Base-by-base conservation (phyloP, 2,888 invertebrate genomes). In the Drosophila melanocephala region DNA sequence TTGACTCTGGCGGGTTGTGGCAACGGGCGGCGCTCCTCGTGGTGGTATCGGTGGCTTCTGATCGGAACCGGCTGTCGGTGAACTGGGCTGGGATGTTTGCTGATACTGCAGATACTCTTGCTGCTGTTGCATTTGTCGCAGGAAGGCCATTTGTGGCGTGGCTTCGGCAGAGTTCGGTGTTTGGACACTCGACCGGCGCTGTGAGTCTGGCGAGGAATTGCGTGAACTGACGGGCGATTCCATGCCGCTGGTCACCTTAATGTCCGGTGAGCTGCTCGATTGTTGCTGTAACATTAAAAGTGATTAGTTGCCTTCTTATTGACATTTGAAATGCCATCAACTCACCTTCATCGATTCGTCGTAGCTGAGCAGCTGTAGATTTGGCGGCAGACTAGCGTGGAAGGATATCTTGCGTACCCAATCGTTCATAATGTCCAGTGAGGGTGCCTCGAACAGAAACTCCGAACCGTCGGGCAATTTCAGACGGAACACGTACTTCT, bases 401-500 rank as follows among this genome's bases (percentile, higher is more conserved):
- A 98, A 99, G 64, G 96, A 95, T 82, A 99, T 96, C 94, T 98
- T 98, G 91, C 96, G 96, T 22, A 98, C 96, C 98, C 98, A 99
- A 72, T 98, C 97, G 88, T 95, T 95, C 96, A 98, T 96, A 67
- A 96, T 96, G 2, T 95, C 95, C 63, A 96, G 95, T 53, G 95
- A 95, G 10, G 95, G 94, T 58, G 97, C 96, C 53, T 97, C 95
- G 93, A 99, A 98, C 76, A 99, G 94, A 94, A 97, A 99, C 94
- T 99, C 98, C 0, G 99, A 97, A 3, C 98, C 98, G 93, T 99
- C 99, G 0, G 96, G 96, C 81, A 98, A 95, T 60, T 95, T 95
- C 69, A 99, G 94, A 53, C 99, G 96, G 95, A 98, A 98, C 39
- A 99, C 98, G 92, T 98, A 95, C 92, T 98, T 98, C 91, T 98